phyloP scores from a whole-genome alignment of 2,888 invertebrate species.

The Synanthedon vespiformis region DNA sequence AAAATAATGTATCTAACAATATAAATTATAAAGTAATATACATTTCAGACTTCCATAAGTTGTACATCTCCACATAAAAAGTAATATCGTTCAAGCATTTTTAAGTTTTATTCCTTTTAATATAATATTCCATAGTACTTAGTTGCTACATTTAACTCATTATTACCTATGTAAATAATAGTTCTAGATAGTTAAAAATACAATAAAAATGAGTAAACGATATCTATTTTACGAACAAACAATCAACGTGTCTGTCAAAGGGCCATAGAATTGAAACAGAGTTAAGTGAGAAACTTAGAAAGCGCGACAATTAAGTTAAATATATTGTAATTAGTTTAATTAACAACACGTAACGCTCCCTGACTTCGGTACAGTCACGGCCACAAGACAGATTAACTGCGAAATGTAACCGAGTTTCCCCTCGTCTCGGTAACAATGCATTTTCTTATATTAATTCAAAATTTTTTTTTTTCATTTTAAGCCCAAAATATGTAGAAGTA shows the following conservation, averaged over 20 bases:
- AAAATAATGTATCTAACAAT: slow-evolving; percentile 9
- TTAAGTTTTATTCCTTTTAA: neutral
- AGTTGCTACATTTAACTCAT: too few species aligned
- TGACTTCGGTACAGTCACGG: slow-evolving; percentile 6
- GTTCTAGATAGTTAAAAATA: neutral
- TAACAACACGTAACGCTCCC: slow-evolving; percentile 43
- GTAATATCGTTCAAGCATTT: neutral
- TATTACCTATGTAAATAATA: too few species aligned
- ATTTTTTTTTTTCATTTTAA: too few species aligned
- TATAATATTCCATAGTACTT: too few species aligned
- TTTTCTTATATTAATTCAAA: too few species aligned
- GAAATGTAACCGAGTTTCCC: slow-evolving; percentile 11
- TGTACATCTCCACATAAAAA: neutral
- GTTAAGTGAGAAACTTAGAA: slow-evolving; percentile 31
- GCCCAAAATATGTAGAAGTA: too few species aligned
- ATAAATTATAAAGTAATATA: slow-evolving; percentile 3
- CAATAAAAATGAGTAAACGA: slow-evolving; percentile 1
- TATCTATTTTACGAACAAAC: neutral
- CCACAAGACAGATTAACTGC: slow-evolving; percentile 7
- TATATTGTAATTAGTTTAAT: slow-evolving; percentile 53
- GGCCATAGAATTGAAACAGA: slow-evolving; percentile 6
- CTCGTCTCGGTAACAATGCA: neutral
- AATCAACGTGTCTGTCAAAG: slow-evolving; percentile 4
- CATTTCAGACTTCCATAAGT: neutral
- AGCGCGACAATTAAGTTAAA: slow-evolving; percentile 29